These are phyloP conservation scores for Cacoxenus indagator DNA, from an alignment of 2,888 invertebrate genomes.

Conservation along the genomic window DNA sequence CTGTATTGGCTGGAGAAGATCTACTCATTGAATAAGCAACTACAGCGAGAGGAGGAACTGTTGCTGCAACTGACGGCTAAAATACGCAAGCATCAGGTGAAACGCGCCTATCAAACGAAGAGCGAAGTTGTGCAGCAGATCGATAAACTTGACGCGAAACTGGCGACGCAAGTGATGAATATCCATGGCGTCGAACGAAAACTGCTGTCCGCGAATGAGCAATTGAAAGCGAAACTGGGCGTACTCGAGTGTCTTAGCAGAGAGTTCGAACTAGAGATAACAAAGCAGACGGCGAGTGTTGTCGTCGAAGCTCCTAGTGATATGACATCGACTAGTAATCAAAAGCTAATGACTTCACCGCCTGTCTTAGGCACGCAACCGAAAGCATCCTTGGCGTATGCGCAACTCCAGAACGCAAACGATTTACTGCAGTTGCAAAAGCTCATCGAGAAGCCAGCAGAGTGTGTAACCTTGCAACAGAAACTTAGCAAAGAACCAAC, in stretches of 20 bases:
- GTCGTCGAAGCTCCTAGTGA: constrained; percentile 24
- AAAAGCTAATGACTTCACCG: not conserved
- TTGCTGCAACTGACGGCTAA: constrained; percentile 78
- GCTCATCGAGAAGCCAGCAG: constrained; percentile 41
- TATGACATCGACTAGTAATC: not conserved
- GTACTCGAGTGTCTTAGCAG: constrained; percentile 73
- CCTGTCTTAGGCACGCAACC: not conserved
- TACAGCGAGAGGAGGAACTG: constrained; percentile 81
- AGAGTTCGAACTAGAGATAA: constrained; percentile 69
- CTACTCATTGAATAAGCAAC: constrained; percentile 79
- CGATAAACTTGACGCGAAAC: constrained; percentile 72
- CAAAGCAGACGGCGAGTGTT: constrained; percentile 17
- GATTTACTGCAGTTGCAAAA: constrained; percentile 41
- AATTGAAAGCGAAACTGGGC: constrained; percentile 73
- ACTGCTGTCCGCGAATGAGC: constrained; percentile 72
- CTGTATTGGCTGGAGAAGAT: constrained; percentile 82
- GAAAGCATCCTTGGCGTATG: constrained; percentile 16
- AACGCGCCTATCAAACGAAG: constrained; percentile 58
- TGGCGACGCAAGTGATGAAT: constrained; percentile 72
- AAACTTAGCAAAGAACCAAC: constrained; percentile 25
- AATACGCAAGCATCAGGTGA: constrained; percentile 73
- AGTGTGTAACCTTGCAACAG: constrained; percentile 4
- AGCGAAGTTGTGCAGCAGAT: constrained; percentile 61
- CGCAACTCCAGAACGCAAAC: constrained; percentile 36
- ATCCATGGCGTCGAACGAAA: constrained; percentile 73